Evolutionary conservation across 2,888 invertebrate species (phyloP).

Genomic region (Clistopyga incitator): DNA sequence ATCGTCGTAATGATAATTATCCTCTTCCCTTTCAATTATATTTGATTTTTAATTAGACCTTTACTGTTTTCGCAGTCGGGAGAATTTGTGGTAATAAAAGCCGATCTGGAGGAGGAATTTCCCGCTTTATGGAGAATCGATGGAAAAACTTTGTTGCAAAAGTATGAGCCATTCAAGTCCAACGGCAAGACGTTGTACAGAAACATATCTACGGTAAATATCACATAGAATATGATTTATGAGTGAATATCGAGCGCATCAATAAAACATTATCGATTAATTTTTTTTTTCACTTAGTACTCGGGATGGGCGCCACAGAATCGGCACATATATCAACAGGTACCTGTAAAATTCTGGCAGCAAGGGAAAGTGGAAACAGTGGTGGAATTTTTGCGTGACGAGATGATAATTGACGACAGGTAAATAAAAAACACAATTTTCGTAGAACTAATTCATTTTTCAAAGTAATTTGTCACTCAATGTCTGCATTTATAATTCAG

Average conservation of each 20-base stretch:
- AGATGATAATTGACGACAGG: constrained; percentile 88
- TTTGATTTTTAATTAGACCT: constrained; percentile 27
- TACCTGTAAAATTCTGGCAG: constrained; percentile 90
- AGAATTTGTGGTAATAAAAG: constrained; percentile 94
- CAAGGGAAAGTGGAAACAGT: constrained; percentile 92
- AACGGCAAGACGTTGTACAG: constrained; percentile 93
- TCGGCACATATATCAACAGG: constrained; percentile 92
- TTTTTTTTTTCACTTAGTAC: constrained; percentile 86
- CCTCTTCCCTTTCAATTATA: constrained; percentile 12
- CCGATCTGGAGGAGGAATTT: constrained; percentile 92
- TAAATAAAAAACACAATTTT: constrained; percentile 18
- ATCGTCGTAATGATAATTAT: neutral
- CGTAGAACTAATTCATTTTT: neutral
- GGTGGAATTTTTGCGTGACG: constrained; percentile 92
- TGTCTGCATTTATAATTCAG: constrained; percentile 79
- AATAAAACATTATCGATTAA: constrained; percentile 71
- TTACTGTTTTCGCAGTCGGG: constrained; percentile 88
- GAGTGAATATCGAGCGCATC: neutral
- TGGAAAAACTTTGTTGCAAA: constrained; percentile 92
- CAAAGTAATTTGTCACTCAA: neutral
- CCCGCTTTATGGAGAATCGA: constrained; percentile 97
- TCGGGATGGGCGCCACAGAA: constrained; percentile 94
- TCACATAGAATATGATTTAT: neutral
- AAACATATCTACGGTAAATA: constrained; percentile 93
- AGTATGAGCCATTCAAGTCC: constrained; percentile 93